A percentile compares a stretch with the other conserved stretches of the same genome.
These are phyloP conservation scores for Macrotrachela quadricornifera DNA, from an alignment of 1,140 invertebrate species.

Conservation along the genomic window DNA sequence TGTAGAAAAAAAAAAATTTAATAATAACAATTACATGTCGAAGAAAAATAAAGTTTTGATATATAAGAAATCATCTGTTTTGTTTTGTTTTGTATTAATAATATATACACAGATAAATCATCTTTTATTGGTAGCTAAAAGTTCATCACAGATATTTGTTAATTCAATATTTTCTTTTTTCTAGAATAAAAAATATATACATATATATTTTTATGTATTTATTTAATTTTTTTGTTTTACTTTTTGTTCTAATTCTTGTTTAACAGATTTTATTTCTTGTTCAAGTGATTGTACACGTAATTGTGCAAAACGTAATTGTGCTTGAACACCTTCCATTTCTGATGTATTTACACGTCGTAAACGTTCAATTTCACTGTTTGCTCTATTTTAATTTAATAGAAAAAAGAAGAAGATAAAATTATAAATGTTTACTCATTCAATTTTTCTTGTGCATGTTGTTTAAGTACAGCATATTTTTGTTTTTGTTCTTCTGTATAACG, in stretches of 20 bases:
- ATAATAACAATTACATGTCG: no score
- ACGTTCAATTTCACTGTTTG: slow-evolving; percentile 7
- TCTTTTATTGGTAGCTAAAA: background rate
- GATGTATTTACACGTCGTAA: background rate
- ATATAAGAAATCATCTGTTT: no score
- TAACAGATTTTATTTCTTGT: background rate
- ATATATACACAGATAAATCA: no score
- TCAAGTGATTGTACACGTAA: slow-evolving; percentile 1
- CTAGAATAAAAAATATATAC: background rate
- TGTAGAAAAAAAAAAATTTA: no score
- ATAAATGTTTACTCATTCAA: background rate
- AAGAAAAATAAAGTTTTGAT: no score
- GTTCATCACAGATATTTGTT: slow-evolving; percentile 5
- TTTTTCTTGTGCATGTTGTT: slow-evolving; percentile 9
- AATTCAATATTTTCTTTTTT: slow-evolving; percentile 6
- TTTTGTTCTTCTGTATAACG: background rate
- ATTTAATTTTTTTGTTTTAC: background rate
- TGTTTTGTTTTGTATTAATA: no score
- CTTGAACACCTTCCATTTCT: background rate
- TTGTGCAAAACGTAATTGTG: slow-evolving; percentile 4
- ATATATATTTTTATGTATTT: background rate
- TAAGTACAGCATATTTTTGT: slow-evolving; percentile 5
- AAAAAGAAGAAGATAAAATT: background rate
- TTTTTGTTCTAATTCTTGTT: background rate
- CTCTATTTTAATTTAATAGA: background rate